phyloP scores from a whole-genome alignment of 1,140 invertebrate genomes.

The Hycleus phaleratus region DNA sequence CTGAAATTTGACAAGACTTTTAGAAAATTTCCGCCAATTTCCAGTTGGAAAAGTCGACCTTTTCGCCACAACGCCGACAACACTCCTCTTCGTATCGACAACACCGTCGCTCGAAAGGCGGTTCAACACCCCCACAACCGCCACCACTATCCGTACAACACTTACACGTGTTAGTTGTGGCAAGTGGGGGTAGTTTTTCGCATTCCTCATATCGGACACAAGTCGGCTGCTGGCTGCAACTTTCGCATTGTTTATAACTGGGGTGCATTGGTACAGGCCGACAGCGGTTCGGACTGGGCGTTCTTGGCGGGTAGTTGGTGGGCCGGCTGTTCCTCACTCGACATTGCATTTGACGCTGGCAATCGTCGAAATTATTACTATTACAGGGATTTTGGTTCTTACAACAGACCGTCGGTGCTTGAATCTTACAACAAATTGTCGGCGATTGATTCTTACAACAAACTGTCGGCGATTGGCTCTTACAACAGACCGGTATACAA shows the following conservation, averaged over 20 bases:
- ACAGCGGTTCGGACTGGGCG: neutral
- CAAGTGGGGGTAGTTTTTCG: neutral
- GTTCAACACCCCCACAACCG: neutral
- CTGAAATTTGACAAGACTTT: conserved; percentile 8
- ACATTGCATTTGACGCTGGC: neutral
- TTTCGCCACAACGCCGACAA: conserved; percentile 12
- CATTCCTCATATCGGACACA: neutral
- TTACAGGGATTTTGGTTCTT: neutral
- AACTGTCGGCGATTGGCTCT: neutral
- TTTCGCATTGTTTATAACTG: neutral
- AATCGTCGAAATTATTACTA: neutral
- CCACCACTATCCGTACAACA: conserved; percentile 5
- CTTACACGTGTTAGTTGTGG: conserved; percentile 1
- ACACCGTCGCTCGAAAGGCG: conserved; percentile 1
- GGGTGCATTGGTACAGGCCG: neutral
- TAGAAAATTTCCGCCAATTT: too few species aligned
- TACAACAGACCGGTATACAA: conserved; percentile 18
- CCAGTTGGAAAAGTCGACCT: neutral
- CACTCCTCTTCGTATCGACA: neutral
- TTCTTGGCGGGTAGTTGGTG: conserved; percentile 2
- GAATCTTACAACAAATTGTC: conserved; percentile 3
- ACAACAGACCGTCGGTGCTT: neutral
- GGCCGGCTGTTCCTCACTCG: neutral
- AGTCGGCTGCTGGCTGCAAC: neutral
- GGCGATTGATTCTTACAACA: neutral